These are phyloP conservation scores for Procapra przewalskii DNA, from an alignment of 2,113 vertebrate species.

Conservation along the genomic window DNA sequence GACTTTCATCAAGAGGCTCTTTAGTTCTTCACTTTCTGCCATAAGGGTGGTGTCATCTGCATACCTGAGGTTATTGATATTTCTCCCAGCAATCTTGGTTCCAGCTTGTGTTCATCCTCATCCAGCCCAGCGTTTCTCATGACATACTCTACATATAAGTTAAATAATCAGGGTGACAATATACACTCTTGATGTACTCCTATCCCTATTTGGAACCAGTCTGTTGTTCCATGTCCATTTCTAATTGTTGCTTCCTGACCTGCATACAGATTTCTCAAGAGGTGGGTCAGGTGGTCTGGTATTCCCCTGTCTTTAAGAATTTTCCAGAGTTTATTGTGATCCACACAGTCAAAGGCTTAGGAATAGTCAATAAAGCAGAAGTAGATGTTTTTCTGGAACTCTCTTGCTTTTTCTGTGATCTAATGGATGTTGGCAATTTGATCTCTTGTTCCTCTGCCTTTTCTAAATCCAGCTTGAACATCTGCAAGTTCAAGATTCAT, in stretches of 20 bases:
- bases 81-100: neutral
- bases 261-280: neutral
- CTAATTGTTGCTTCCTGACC: neutral
- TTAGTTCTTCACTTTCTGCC: neutral
- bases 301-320: neutral
- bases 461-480: neutral
- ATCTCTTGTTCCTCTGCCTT: neutral
- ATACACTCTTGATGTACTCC: neutral
- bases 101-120: neutral
- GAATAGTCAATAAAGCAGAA: neutral
- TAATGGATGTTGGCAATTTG: neutral
- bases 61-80: neutral
- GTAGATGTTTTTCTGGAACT: neutral
- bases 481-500: neutral
- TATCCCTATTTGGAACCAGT: neutral
- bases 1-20: neutral
- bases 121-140: neutral
- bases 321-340: neutral
- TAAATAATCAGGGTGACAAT: neutral
- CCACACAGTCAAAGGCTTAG: neutral
- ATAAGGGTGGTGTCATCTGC: neutral
- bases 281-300: neutral
- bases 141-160: neutral
- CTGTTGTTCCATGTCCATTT: neutral
- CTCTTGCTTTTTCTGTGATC: neutral